Conservation (phyloP, 2,797 vertebrate genomes). For the Sarcoramphus papa region DNA sequence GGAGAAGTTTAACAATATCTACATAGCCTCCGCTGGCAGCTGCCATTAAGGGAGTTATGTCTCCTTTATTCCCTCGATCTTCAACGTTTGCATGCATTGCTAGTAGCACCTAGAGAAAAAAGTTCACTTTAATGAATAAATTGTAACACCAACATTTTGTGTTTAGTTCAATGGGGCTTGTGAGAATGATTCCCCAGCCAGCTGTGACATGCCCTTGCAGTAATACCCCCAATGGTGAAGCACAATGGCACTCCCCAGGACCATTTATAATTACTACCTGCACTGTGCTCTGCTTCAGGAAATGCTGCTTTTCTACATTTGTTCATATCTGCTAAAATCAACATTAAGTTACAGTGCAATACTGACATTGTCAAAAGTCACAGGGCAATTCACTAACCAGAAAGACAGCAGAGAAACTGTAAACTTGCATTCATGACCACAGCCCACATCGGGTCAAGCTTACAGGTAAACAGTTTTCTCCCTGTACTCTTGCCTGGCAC, state of each 20-base stretch:
- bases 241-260: background rate
- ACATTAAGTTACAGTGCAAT: background rate
- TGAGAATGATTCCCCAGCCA: background rate
- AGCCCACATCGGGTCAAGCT: background rate
- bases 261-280: background rate
- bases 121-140: background rate
- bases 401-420: background rate
- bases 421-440: background rate
- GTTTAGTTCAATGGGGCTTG: background rate
- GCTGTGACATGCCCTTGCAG: background rate
- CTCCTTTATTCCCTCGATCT: slow-evolving; percentile 96
- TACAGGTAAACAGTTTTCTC: background rate
- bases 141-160: background rate
- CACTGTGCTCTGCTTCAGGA: background rate
- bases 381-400: background rate
- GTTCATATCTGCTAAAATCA: background rate
- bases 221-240: background rate
- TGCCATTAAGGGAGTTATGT: slow-evolving; percentile 98
- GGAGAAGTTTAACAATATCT: slow-evolving; percentile 95
- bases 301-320: background rate
- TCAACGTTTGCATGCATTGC: slow-evolving; percentile 99
- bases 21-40: slow-evolving; percentile 97
- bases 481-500: background rate
- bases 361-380: background rate
- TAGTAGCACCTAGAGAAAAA: slow-evolving; percentile 85